Evolutionary conservation across 1,140 invertebrate genomes (phyloP).

Genomic region (Thaumatotibia leucotreta): DNA sequence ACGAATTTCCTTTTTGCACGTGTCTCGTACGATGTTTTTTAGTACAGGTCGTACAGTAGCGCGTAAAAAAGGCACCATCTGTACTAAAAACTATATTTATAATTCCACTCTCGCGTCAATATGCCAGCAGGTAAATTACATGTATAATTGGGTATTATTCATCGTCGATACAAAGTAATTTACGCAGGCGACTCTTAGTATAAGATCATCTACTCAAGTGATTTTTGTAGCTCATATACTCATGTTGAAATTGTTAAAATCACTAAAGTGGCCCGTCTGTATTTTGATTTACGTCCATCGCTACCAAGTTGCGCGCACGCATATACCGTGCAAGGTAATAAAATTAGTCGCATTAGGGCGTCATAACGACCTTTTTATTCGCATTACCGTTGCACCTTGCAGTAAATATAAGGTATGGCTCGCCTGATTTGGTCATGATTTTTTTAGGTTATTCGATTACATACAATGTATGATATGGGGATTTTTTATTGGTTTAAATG

Average conservation of each 20-base stretch:
- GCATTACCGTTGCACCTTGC: neutral
- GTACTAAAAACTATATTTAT: no score
- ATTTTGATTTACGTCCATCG: neutral
- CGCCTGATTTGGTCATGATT: neutral
- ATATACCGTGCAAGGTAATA: neutral
- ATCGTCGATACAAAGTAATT: no score
- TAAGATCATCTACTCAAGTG: no score
- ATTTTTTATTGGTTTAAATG: neutral
- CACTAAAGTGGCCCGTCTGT: neutral
- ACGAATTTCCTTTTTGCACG: no score
- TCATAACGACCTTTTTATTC: neutral
- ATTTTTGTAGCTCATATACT: neutral
- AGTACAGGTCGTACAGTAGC: no score
- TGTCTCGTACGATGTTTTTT: no score
- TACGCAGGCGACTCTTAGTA: no score
- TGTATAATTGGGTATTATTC: no score
- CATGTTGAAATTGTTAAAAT: no score
- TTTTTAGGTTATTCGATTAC: neutral
- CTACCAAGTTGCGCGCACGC: neutral
- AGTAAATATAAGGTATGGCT: neutral
- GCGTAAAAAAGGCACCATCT: no score
- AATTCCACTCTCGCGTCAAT: no score
- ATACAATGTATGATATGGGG: neutral
- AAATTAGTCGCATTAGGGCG: slow-evolving; percentile 1
- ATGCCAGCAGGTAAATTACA: no score